Percentiles rank a stretch among this genome's conserved stretches.
Evolutionary conservation across 2,113 vertebrate species (phyloP).

Genomic region (Oncorhynchus nerka): DNA sequence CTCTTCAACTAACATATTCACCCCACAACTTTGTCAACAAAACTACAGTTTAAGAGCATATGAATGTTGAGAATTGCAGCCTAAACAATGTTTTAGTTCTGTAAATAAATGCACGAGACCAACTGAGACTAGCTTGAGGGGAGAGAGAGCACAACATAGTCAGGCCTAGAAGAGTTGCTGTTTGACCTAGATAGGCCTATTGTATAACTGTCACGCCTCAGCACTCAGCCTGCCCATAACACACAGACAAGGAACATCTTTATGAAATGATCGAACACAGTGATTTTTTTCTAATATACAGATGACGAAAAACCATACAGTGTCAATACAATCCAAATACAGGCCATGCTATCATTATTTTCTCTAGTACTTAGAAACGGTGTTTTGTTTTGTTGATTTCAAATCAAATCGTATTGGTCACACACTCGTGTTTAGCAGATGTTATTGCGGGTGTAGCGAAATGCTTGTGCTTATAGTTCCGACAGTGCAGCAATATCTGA

Average conservation of each 20-base stretch:
- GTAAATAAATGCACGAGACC: not conserved
- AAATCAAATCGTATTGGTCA: too few relatives aligned
- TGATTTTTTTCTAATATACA: not conserved
- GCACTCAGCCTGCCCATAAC: not conserved
- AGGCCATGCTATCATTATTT: too few relatives aligned
- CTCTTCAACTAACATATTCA: not conserved
- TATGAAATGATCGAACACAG: not conserved
- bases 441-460: too few relatives aligned
- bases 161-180: slow-evolving; percentile 5
- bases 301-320: not conserved
- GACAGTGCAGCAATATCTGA: too few relatives aligned
- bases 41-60: not conserved
- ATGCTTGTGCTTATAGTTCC: too few relatives aligned
- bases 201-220: slow-evolving; percentile 42
- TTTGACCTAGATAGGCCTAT: slow-evolving; percentile 48
- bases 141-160: not conserved
- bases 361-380: too few relatives aligned
- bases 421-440: too few relatives aligned
- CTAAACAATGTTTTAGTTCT: not conserved
- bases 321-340: not conserved
- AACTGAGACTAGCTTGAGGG: not conserved
- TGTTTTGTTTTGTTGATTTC: too few relatives aligned
- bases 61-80: not conserved
- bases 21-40: not conserved
- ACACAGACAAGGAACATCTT: not conserved